Conservation (phyloP, 2,888 invertebrate genomes). For the Nematopogon swammerdamellus region DNA sequence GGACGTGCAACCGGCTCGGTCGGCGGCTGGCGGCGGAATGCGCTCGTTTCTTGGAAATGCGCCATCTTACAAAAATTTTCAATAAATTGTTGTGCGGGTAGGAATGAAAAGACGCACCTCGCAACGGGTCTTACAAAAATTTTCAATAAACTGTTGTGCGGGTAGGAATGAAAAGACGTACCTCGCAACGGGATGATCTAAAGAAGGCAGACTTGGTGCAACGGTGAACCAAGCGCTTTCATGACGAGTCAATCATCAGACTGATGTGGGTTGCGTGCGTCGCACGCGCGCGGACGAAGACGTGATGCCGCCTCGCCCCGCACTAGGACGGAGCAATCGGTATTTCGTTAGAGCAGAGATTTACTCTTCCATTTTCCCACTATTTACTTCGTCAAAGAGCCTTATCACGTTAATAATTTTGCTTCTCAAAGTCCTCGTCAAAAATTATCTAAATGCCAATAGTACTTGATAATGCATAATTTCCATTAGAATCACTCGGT, state of each 20-base stretch:
- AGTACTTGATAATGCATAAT: too few relatives aligned
- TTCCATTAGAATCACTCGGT: too few relatives aligned
- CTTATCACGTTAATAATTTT: too few relatives aligned
- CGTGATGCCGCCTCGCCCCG: too few relatives aligned
- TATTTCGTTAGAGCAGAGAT: too few relatives aligned
- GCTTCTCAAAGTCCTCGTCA: too few relatives aligned
- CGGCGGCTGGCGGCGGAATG: constrained; percentile 11
- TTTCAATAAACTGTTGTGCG: constrained; percentile 29
- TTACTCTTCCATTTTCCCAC: too few relatives aligned
- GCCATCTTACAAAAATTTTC: constrained; percentile 24
- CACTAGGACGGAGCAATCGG: too few relatives aligned
- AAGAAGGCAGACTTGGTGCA: background rate
- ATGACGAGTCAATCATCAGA: background rate
- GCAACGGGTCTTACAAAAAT: constrained; percentile 19
- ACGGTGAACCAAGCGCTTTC: background rate
- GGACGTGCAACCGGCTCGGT: constrained; percentile 19
- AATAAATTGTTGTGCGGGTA: constrained; percentile 26
- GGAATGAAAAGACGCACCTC: constrained; percentile 1
- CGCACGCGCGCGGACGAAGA: too few relatives aligned
- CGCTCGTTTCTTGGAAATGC: constrained; percentile 1
- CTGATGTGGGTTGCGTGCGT: background rate
- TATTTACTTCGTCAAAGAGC: too few relatives aligned
- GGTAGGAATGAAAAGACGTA: constrained; percentile 5
- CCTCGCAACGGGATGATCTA: background rate
- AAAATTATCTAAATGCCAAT: too few relatives aligned